Evolutionary conservation across 2,888 invertebrate species (phyloP).

Genomic region (Teleogryllus oceanicus): DNA sequence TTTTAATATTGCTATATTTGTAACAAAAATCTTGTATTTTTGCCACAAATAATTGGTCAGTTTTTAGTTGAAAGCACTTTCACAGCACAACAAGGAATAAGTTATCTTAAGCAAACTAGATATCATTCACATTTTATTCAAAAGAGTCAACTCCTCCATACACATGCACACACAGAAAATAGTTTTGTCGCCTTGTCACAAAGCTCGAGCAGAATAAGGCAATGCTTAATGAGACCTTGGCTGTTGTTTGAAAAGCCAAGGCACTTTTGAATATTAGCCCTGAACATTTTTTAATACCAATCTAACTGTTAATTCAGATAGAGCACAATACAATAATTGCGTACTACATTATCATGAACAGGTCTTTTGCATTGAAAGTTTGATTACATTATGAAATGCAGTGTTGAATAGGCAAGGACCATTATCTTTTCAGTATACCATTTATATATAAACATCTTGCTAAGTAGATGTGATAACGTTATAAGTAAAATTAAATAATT

Average conservation of each 20-base stretch:
- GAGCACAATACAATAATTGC: constrained; percentile 23
- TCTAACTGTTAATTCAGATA: constrained; percentile 7
- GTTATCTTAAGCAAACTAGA: constrained; percentile 25
- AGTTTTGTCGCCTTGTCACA: constrained; percentile 30
- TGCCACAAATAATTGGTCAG: constrained; percentile 24
- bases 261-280: constrained; percentile 30
- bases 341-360: constrained; percentile 21
- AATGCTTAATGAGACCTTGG: constrained; percentile 26
- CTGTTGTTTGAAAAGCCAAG: constrained; percentile 25
- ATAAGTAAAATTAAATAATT: too few species aligned
- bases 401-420: background rate
- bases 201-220: constrained; percentile 36
- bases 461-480: too few species aligned
- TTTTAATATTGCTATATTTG: constrained; percentile 18
- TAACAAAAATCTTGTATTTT: constrained; percentile 1
- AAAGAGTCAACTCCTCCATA: constrained; percentile 18
- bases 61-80: constrained; percentile 22
- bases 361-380: background rate
- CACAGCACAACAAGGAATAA: constrained; percentile 26
- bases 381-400: background rate
- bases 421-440: too few species aligned
- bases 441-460: too few species aligned
- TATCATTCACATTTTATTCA: background rate
- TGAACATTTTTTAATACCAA: constrained; percentile 23
- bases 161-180: constrained; percentile 26